These are phyloP conservation scores for Heliconius eleuchia DNA, from an alignment of 1,140 invertebrate genomes.

Conservation along the genomic window DNA sequence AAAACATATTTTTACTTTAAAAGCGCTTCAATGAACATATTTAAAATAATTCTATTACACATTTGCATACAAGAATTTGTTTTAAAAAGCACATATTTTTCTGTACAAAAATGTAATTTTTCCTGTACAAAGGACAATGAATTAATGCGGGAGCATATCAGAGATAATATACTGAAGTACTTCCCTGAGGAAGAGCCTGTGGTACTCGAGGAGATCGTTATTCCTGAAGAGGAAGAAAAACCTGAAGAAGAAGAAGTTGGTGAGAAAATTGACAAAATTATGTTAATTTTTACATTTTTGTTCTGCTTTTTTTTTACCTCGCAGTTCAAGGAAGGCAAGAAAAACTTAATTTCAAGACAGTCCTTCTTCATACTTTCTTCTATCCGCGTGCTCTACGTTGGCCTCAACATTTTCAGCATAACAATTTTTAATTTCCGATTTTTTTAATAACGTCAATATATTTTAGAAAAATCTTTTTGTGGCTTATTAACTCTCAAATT, in stretches of 20 bases:
- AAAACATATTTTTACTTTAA: background rate
- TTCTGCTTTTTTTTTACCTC: no score
- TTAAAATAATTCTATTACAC: no score
- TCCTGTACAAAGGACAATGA: constrained; percentile 63
- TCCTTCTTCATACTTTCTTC: no score
- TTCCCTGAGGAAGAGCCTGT: constrained; percentile 73
- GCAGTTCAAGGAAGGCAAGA: no score
- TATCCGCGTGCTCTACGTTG: no score
- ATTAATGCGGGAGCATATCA: constrained; percentile 63
- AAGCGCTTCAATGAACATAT: no score
- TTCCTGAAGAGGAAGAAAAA: constrained; percentile 58
- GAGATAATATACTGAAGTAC: constrained; percentile 64
- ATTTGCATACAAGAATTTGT: no score
- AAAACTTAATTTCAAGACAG: no score
- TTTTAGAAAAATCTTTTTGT: background rate
- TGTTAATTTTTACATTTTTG: no score
- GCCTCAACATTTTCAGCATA: no score
- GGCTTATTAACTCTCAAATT: background rate
- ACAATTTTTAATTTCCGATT: no score
- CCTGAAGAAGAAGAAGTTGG: constrained; percentile 55
- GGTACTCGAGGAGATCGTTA: constrained; percentile 68
- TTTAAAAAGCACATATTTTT: background rate
- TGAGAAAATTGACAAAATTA: constrained; percentile 23
- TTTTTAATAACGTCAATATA: no score
- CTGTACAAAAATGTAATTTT: background rate